A percentile compares a stretch with the other conserved stretches of the same genome.
Conservation (phyloP, 2,888 invertebrate genomes). For the Apamea crenata region DNA sequence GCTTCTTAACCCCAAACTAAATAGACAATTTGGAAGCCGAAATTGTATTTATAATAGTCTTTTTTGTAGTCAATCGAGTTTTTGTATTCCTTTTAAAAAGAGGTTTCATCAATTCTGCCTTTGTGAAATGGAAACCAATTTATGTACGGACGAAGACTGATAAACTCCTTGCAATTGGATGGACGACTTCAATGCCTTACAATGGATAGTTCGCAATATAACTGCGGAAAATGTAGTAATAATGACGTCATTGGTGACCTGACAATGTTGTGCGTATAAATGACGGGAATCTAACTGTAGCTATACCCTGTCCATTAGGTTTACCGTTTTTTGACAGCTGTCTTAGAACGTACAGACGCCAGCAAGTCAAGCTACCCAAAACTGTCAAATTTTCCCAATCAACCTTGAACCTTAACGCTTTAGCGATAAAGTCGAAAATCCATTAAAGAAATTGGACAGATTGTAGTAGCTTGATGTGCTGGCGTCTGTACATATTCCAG, state of each 20-base stretch:
- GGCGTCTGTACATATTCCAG: too few species aligned
- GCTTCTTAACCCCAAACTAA: slow-evolving; percentile 88
- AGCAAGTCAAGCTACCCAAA: too few species aligned
- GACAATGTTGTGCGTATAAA: not conserved
- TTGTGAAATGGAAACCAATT: slow-evolving; percentile 66
- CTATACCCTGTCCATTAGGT: not conserved
- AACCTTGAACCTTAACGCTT: too few species aligned
- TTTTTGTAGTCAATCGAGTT: slow-evolving; percentile 78
- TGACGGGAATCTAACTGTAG: not conserved
- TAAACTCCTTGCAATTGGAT: slow-evolving; percentile 44
- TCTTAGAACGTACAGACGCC: too few species aligned
- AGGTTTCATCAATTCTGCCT: slow-evolving; percentile 70
- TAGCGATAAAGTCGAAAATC: too few species aligned
- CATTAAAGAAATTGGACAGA: too few species aligned
- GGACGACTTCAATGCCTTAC: slow-evolving; percentile 31
- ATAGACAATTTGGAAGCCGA: slow-evolving; percentile 85
- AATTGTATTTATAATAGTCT: slow-evolving; percentile 85
- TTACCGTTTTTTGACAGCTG: too few species aligned
- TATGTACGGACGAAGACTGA: slow-evolving; percentile 50
- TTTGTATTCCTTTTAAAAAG: slow-evolving; percentile 72
- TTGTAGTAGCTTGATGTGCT: too few species aligned
- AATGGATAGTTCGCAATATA: slow-evolving; percentile 31
- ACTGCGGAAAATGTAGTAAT: not conserved
- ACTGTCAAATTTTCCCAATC: too few species aligned
- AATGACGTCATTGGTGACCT: slow-evolving; percentile 16